phyloP scores from a whole-genome alignment of 1,140 invertebrate genomes.

The Capitella teleta region DNA sequence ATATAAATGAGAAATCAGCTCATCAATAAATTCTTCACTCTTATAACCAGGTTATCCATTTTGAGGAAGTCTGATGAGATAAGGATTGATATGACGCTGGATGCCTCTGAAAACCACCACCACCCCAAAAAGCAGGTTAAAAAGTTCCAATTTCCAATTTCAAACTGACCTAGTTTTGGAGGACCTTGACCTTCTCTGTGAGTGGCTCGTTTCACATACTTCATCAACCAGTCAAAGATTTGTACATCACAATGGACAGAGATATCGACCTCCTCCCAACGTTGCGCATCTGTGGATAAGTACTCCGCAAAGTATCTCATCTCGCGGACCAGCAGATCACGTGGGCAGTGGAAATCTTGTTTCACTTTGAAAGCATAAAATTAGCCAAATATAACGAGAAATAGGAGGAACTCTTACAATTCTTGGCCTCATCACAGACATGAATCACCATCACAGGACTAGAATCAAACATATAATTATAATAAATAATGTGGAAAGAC shows the following conservation, averaged over 20 bases:
- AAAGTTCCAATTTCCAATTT: not conserved
- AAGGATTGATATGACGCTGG: conserved; percentile 78
- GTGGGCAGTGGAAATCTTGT: conserved; percentile 75
- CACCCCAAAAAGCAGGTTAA: not conserved
- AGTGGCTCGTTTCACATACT: conserved; percentile 57
- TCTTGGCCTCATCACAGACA: conserved; percentile 43
- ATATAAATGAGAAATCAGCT: too few relatives aligned
- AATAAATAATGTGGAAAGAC: not conserved
- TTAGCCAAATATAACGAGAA: not conserved
- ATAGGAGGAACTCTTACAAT: conserved; percentile 27
- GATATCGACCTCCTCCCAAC: conserved; percentile 79
- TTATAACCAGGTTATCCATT: conserved; percentile 75
- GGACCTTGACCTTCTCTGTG: conserved; percentile 31
- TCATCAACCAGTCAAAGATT: conserved; percentile 92
- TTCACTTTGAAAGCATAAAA: conserved; percentile 46
- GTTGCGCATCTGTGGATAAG: conserved; percentile 31
- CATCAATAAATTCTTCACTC: too few relatives aligned
- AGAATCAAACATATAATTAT: not conserved
- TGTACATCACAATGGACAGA: conserved; percentile 88
- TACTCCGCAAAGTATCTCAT: conserved; percentile 87
- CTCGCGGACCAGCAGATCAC: conserved; percentile 70
- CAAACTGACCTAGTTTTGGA: not conserved
- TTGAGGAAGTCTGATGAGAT: conserved; percentile 87
- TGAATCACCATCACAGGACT: conserved; percentile 40
- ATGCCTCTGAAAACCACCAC: conserved; percentile 50